A percentile compares a stretch with the other conserved stretches of the same genome.
phyloP scores from a whole-genome alignment of 1,140 invertebrate species.

The Drosophila novamexicana region DNA sequence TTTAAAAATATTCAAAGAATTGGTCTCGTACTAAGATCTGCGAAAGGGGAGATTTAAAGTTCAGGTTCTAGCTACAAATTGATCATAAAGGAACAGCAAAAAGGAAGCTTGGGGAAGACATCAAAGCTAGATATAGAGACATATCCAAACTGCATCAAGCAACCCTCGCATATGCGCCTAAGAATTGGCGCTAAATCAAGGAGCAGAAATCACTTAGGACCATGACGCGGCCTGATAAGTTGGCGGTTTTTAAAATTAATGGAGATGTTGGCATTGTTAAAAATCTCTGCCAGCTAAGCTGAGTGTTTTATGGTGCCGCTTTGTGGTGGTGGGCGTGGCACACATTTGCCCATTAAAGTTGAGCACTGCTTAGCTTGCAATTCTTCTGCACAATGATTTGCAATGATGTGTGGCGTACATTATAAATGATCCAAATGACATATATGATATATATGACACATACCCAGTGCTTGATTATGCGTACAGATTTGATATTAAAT shows the following conservation, averaged over 20 bases:
- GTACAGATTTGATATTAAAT: constrained; percentile 20
- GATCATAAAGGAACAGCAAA: no score
- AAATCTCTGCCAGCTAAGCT: constrained; percentile 15
- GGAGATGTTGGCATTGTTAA: constrained; percentile 58
- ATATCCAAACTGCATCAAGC: neutral
- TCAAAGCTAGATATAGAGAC: no score
- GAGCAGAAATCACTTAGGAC: constrained; percentile 72
- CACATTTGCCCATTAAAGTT: constrained; percentile 22
- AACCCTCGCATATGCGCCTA: constrained; percentile 7
- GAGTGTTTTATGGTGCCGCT: constrained; percentile 3
- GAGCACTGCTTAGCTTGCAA: constrained; percentile 56
- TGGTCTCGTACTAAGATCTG: no score
- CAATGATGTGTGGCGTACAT: constrained; percentile 23
- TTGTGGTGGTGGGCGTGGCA: neutral
- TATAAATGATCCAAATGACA: constrained; percentile 16
- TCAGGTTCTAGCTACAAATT: no score
- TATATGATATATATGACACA: constrained; percentile 19
- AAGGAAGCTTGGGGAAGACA: no score
- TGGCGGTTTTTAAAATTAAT: constrained; percentile 78
- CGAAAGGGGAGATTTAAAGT: no score
- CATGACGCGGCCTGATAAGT: constrained; percentile 74
- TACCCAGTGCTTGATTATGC: neutral
- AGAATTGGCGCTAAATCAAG: constrained; percentile 60
- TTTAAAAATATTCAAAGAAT: no score
- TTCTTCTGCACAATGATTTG: constrained; percentile 22